A percentile compares a stretch with the other conserved stretches of the same genome.
These are phyloP conservation scores for Montifringilla adamsi DNA, from an alignment of 2,113 vertebrate genomes.

Conservation along the genomic window DNA sequence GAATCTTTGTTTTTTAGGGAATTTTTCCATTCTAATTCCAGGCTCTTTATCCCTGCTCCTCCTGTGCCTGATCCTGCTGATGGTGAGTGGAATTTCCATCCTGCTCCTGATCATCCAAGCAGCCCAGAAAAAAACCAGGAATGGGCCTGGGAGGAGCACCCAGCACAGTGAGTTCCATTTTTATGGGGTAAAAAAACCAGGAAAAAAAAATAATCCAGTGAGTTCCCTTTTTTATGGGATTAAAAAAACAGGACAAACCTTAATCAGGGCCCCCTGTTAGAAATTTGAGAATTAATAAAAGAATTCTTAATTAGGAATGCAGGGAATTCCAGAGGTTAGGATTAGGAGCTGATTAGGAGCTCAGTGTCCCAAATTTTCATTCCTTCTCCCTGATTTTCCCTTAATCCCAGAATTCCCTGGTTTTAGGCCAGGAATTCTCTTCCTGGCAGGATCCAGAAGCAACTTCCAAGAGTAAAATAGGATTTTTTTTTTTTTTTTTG, in stretches of 20 bases:
- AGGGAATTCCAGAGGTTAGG: background rate
- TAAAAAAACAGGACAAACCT: background rate
- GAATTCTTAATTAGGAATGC: background rate
- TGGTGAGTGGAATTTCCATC: slow-evolving; percentile 26
- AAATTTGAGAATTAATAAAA: background rate
- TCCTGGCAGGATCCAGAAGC: background rate
- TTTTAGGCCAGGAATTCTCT: background rate
- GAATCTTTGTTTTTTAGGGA: background rate
- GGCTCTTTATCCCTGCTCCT: slow-evolving; percentile 23
- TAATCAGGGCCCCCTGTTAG: background rate
- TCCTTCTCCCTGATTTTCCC: background rate
- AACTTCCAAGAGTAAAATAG: background rate
- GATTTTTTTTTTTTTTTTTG: background rate
- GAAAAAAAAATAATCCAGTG: background rate
- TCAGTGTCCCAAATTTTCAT: background rate
- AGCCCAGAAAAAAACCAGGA: slow-evolving; percentile 7
- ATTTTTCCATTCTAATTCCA: background rate
- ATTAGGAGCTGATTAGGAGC: background rate
- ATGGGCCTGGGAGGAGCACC: background rate
- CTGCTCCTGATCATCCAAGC: slow-evolving; percentile 40
- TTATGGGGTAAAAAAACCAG: background rate
- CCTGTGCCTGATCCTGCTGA: background rate
- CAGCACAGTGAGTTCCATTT: background rate
- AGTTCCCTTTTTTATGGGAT: background rate
- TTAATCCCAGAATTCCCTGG: background rate